Evolutionary conservation across 2,113 vertebrate species (phyloP).

Genomic region (Carassius gibelio): DNA sequence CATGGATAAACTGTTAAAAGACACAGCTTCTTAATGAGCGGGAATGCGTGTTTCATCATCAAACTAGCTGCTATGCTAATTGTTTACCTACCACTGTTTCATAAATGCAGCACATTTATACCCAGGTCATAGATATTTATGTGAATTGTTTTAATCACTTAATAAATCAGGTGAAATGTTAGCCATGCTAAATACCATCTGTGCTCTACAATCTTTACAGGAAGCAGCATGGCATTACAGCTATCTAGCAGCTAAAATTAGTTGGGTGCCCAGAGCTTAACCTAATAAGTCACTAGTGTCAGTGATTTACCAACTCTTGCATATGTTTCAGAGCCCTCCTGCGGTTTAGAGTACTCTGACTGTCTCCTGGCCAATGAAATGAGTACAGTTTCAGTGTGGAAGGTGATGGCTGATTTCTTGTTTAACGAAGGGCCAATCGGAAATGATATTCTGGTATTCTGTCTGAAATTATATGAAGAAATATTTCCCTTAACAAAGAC

Average conservation of each 20-base stretch:
- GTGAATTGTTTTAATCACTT: constrained; percentile 63
- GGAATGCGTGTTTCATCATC: constrained; percentile 71
- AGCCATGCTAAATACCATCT: constrained; percentile 61
- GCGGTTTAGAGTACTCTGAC: neutral
- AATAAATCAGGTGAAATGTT: constrained; percentile 66
- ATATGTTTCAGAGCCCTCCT: constrained; percentile 29
- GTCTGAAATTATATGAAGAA: neutral
- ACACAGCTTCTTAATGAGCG: constrained; percentile 72
- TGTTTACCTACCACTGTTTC: constrained; percentile 78
- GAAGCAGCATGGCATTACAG: constrained; percentile 25
- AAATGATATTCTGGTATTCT: neutral
- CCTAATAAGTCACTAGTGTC: constrained; percentile 39
- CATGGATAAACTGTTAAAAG: constrained; percentile 77
- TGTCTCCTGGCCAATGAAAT: constrained; percentile 13
- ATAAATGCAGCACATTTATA: constrained; percentile 74
- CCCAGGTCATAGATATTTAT: constrained; percentile 65
- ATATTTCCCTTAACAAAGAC: neutral
- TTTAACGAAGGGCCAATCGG: neutral
- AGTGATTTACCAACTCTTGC: constrained; percentile 43
- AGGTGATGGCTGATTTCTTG: constrained; percentile 4
- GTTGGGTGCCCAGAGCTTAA: neutral
- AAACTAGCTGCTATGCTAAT: constrained; percentile 72
- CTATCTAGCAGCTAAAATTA: constrained; percentile 28
- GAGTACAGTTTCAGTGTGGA: constrained; percentile 14
- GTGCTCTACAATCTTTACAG: constrained; percentile 49